phyloP scores from a whole-genome alignment of 2,797 vertebrate species.

The Rhabdophis nuchalis region DNA sequence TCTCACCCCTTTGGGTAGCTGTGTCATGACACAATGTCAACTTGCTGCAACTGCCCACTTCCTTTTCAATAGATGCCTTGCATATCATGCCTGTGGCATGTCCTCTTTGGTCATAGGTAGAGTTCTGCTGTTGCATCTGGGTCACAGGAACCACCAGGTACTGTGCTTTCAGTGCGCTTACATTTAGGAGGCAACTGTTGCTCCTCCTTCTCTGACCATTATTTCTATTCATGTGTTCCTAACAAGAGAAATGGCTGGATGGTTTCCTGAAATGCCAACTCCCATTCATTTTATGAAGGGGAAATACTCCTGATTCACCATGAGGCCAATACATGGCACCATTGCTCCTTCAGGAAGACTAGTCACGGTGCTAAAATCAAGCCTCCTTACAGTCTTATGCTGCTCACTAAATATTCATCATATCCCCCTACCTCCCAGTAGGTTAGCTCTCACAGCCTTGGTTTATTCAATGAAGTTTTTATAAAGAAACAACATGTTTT shows the following conservation, averaged over 20 bases:
- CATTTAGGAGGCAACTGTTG: neutral
- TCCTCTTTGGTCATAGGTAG: neutral
- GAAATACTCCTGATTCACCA: neutral
- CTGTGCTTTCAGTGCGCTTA: neutral
- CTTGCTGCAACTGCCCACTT: neutral
- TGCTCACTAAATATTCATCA: neutral
- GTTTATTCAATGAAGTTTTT: neutral
- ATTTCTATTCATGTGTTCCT: neutral
- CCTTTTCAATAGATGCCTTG: neutral
- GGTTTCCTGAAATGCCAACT: neutral
- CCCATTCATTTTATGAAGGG: neutral
- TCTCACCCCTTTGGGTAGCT: neutral
- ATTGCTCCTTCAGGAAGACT: neutral
- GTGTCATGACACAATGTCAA: neutral
- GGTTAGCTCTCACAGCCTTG: neutral
- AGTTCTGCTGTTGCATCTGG: neutral
- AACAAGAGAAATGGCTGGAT: neutral
- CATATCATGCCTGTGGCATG: neutral
- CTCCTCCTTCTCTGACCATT: neutral
- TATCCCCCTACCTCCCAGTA: neutral
- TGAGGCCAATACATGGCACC: neutral
- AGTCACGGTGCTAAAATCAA: neutral
- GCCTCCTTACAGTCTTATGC: neutral
- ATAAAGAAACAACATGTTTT: neutral
- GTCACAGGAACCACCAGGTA: neutral